phyloP scores from a whole-genome alignment of 2,888 invertebrate genomes.

The Spatulosminthurus flaviceps region DNA sequence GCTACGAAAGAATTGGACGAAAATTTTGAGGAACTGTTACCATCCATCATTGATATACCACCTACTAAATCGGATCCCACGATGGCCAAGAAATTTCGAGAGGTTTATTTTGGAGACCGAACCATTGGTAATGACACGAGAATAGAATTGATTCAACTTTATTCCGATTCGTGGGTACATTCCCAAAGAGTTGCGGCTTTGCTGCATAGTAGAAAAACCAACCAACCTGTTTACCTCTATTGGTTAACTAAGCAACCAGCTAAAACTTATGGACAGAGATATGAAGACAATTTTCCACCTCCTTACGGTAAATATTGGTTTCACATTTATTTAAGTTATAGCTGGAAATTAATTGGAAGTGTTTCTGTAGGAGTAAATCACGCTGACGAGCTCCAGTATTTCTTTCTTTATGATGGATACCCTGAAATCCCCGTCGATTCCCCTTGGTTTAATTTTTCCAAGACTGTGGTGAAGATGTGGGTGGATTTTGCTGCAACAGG shows the following conservation, averaged over 20 bases:
- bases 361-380: constrained; percentile 25
- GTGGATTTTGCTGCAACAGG: no score
- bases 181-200: background rate
- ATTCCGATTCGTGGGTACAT: constrained; percentile 19
- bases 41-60: background rate
- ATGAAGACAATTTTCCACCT: constrained; percentile 23
- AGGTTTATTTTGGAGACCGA: constrained; percentile 35
- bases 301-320: constrained; percentile 46
- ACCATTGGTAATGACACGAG: constrained; percentile 37
- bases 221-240: constrained; percentile 31
- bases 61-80: constrained; percentile 4
- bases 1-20: background rate
- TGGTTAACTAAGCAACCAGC: constrained; percentile 23
- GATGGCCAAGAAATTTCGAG: constrained; percentile 18
- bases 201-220: constrained; percentile 13
- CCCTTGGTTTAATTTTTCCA: constrained; percentile 23
- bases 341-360: no score
- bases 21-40: constrained; percentile 20
- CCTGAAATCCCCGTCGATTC: constrained; percentile 35
- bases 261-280: constrained; percentile 8
- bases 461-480: constrained; percentile 4
- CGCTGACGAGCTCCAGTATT: constrained; percentile 37
- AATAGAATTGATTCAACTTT: constrained; percentile 4
- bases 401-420: constrained; percentile 30
- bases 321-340: no score